These are phyloP conservation scores for Spheniscus mendiculus DNA, from an alignment of 2,113 vertebrate species.

Conservation along the genomic window DNA sequence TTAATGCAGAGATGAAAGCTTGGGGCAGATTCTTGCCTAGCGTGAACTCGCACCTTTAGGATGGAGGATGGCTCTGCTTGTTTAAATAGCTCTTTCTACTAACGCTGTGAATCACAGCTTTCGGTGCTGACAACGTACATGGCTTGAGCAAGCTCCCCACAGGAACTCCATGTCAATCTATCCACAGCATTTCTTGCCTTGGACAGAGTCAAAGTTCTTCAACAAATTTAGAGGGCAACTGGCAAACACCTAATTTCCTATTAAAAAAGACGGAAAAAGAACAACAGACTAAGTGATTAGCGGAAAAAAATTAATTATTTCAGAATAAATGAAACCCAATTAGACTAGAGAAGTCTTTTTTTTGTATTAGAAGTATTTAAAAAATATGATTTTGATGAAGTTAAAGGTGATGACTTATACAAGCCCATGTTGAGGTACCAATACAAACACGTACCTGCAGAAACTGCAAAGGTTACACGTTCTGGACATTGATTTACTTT, in stretches of 20 bases:
- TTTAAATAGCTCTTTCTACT: neutral
- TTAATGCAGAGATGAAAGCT: neutral
- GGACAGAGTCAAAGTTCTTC: neutral
- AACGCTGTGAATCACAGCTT: neutral
- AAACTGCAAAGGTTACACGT: neutral
- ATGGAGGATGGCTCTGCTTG: neutral
- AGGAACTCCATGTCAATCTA: neutral
- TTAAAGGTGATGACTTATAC: neutral
- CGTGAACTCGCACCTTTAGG: neutral
- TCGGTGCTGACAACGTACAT: neutral
- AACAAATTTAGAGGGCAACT: neutral
- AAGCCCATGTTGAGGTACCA: neutral
- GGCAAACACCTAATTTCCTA: neutral
- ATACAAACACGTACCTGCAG: neutral
- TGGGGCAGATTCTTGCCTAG: neutral
- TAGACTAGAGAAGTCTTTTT: neutral
- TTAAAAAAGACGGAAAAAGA: neutral
- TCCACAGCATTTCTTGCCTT: neutral
- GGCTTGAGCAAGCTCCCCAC: neutral
- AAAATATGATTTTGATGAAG: neutral
- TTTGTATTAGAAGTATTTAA: neutral
- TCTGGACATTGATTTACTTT: neutral
- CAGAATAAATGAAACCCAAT: neutral
- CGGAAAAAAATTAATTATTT: neutral
- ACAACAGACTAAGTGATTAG: neutral